Conservation (phyloP, 2,113 vertebrate genomes). For the Lathamus discolor region DNA sequence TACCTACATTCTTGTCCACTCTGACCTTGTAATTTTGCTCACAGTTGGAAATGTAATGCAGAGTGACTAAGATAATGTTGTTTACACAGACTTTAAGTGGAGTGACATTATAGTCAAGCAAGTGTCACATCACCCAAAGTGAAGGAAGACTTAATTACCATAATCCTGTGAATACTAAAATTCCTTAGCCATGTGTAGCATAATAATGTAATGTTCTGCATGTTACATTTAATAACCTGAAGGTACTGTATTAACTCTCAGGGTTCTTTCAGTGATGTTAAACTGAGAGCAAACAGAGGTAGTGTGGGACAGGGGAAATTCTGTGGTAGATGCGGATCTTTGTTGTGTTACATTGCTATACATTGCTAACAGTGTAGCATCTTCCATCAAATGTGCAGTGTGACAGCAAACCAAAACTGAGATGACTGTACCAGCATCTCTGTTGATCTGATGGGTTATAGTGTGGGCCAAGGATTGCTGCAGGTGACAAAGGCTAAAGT, state of each 20-base stretch:
- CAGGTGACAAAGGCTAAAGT: neutral
- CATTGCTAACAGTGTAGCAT: neutral
- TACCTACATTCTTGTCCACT: conserved; percentile 78
- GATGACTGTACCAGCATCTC: neutral
- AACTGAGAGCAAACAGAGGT: conserved; percentile 5
- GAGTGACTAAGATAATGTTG: conserved; percentile 85
- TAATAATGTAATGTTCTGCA: conserved; percentile 78
- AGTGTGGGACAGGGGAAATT: neutral
- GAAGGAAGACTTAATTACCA: conserved; percentile 85
- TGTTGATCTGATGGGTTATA: neutral
- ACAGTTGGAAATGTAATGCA: conserved; percentile 81
- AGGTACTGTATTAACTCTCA: conserved; percentile 34
- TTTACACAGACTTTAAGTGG: conserved; percentile 88
- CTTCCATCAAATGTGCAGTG: neutral
- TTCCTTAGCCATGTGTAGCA: conserved; percentile 78
- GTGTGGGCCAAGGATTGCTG: conserved; percentile 19
- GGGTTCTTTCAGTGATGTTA: neutral
- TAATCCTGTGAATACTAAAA: conserved; percentile 84
- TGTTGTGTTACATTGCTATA: neutral
- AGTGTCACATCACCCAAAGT: conserved; percentile 84
- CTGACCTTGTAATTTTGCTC: conserved; percentile 83
- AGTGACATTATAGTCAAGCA: conserved; percentile 87
- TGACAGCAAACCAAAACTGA: neutral
- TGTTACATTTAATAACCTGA: conserved; percentile 69
- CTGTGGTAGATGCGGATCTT: neutral